phyloP scores from a whole-genome alignment of 2,888 invertebrate species.

The Caenorhabditis macrosperma region DNA sequence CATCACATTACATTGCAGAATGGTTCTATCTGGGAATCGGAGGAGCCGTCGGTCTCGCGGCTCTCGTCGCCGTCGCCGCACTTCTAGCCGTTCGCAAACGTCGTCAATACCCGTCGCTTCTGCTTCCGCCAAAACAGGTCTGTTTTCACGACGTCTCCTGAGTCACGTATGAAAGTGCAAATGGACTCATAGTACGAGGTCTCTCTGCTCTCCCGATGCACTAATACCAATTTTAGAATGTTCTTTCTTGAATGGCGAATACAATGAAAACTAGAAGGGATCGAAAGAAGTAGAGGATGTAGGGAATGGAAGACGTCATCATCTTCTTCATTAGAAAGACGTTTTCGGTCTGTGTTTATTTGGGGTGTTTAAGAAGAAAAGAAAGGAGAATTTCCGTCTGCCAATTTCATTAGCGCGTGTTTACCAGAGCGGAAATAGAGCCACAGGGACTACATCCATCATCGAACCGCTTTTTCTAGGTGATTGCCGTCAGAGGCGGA shows the following conservation, averaged over 20 bases:
- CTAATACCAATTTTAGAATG: neutral
- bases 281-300: neutral
- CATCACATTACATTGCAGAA: slow-evolving; percentile 61
- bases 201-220: neutral
- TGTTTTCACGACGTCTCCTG: slow-evolving; percentile 1
- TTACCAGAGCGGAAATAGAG: too few relatives aligned
- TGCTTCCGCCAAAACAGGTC: slow-evolving; percentile 71
- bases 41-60: slow-evolving; percentile 70
- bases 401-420: too few relatives aligned
- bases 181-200: slow-evolving; percentile 6
- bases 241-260: neutral
- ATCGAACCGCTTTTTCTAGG: slow-evolving; percentile 49
- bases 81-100: slow-evolving; percentile 70
- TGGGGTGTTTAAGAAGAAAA: too few relatives aligned
- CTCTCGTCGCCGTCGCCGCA: slow-evolving; percentile 70
- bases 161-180: slow-evolving; percentile 2
- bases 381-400: too few relatives aligned
- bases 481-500: slow-evolving; percentile 71
- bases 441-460: slow-evolving; percentile 37
- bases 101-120: slow-evolving; percentile 68
- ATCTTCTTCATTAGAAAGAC: neutral
- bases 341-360: too few relatives aligned
- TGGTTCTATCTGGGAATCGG: slow-evolving; percentile 73
- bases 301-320: slow-evolving; percentile 22
- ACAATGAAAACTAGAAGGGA: slow-evolving; percentile 11